These are phyloP conservation scores for Siniperca undulata DNA, from an alignment of 2,797 vertebrate species.

Conservation along the genomic window DNA sequence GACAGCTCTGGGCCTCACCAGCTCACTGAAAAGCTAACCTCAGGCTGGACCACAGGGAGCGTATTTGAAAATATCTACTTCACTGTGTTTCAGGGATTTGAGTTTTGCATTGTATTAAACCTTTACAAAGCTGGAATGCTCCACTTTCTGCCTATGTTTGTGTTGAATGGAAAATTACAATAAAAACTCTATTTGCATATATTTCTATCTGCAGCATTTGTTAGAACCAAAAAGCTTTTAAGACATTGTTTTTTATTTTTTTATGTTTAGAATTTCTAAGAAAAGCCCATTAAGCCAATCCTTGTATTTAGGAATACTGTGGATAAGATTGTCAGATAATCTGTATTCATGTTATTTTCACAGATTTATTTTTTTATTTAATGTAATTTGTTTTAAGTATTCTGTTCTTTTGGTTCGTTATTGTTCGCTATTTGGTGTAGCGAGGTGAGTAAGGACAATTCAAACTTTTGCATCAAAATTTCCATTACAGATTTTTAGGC, in stretches of 20 bases:
- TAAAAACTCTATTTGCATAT: neutral
- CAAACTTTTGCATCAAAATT: neutral
- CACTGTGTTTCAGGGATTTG: constrained; percentile 3
- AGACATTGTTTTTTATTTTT: neutral
- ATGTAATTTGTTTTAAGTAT: neutral
- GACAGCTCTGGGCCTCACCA: constrained; percentile 70
- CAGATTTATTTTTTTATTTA: neutral
- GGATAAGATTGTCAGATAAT: too few relatives aligned
- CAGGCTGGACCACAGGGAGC: constrained; percentile 45
- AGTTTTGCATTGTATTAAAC: neutral
- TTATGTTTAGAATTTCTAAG: too few relatives aligned
- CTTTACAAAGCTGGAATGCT: neutral
- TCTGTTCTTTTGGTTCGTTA: too few relatives aligned
- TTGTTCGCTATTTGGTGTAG: neutral
- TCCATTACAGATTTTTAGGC: neutral
- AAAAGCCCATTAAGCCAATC: too few relatives aligned
- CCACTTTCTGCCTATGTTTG: neutral
- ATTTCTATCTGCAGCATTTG: neutral
- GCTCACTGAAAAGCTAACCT: constrained; percentile 68
- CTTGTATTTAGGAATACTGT: too few relatives aligned
- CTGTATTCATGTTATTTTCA: neutral
- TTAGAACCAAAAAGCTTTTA: neutral
- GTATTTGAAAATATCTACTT: constrained; percentile 3
- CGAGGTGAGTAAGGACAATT: neutral
- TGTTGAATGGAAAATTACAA: neutral